These are phyloP conservation scores for Pampus argenteus DNA, from an alignment of 2,797 vertebrate genomes.

Conservation along the genomic window DNA sequence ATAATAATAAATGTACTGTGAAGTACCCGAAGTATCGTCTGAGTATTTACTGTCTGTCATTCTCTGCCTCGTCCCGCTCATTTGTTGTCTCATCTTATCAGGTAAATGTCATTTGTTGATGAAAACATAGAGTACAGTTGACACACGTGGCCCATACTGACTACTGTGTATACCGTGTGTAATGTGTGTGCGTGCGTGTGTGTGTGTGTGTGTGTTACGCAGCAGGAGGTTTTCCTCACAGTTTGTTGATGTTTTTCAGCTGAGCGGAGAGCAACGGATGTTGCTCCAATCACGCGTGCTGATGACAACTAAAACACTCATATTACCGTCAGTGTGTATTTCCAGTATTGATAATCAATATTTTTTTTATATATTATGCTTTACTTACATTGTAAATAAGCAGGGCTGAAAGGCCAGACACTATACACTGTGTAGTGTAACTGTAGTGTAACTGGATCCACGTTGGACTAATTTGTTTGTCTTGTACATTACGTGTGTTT, in stretches of 20 bases:
- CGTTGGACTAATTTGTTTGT: background rate
- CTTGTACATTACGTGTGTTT: background rate
- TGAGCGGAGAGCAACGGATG: conserved; percentile 34
- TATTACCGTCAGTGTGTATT: conserved; percentile 28
- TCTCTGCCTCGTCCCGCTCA: background rate
- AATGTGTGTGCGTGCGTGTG: conserved; percentile 18
- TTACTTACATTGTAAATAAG: conserved; percentile 3
- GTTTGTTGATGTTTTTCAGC: conserved; percentile 60
- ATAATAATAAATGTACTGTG: too few relatives aligned
- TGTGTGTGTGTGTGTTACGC: conserved; percentile 21
- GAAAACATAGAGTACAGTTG: conserved; percentile 41
- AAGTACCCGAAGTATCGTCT: too few relatives aligned
- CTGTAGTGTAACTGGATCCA: background rate
- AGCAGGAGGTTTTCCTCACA: conserved; percentile 30
- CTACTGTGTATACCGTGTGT: too few relatives aligned
- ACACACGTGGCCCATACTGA: conserved; percentile 14
- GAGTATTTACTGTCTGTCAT: background rate
- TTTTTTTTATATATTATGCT: too few relatives aligned
- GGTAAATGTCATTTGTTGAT: conserved; percentile 29
- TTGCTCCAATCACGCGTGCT: background rate
- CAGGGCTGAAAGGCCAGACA: background rate
- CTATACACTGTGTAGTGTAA: background rate
- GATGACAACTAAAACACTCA: conserved; percentile 4
- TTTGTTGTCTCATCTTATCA: conserved; percentile 22
- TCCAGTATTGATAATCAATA: conserved; percentile 13